phyloP scores from a whole-genome alignment of 2,113 vertebrate genomes.

The Archocentrus centrarchus region DNA sequence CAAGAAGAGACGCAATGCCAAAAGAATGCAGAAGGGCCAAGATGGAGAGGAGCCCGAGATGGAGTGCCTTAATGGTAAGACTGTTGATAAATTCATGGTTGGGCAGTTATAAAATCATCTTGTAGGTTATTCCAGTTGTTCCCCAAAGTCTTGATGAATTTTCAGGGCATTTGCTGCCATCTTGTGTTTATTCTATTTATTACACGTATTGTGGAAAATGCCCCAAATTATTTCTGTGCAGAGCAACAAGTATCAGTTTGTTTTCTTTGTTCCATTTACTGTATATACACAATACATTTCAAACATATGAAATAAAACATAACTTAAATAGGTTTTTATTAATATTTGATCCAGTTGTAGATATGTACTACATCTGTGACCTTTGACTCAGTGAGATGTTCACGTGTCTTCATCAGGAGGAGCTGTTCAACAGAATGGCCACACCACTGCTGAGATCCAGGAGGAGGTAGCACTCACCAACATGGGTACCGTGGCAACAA shows the following conservation, averaged over 20 bases:
- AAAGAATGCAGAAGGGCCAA: slow-evolving; percentile 88
- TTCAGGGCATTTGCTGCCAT: slow-evolving; percentile 59
- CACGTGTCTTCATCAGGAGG: slow-evolving; percentile 80
- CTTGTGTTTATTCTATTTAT: slow-evolving; percentile 51
- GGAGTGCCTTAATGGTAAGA: slow-evolving; percentile 94
- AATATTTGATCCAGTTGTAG: no score
- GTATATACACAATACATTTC: neutral
- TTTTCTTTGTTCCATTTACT: neutral
- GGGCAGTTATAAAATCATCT: neutral
- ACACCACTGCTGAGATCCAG: slow-evolving; percentile 91
- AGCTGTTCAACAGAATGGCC: slow-evolving; percentile 90
- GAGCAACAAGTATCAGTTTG: neutral
- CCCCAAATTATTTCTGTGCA: neutral
- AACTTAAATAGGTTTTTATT: neutral
- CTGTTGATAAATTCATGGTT: neutral
- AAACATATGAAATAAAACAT: neutral
- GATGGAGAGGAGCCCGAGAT: slow-evolving; percentile 96
- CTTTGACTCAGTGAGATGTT: slow-evolving; percentile 6
- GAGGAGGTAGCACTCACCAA: slow-evolving; percentile 94
- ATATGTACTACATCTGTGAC: neutral
- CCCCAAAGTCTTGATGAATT: neutral
- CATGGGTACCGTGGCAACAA: slow-evolving; percentile 82
- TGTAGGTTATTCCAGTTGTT: neutral
- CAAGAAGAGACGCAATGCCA: slow-evolving; percentile 94
- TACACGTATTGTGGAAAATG: neutral